Evolutionary conservation across 2,113 vertebrate species (phyloP).

Genomic region (Brachionichthys hirsutus): DNA sequence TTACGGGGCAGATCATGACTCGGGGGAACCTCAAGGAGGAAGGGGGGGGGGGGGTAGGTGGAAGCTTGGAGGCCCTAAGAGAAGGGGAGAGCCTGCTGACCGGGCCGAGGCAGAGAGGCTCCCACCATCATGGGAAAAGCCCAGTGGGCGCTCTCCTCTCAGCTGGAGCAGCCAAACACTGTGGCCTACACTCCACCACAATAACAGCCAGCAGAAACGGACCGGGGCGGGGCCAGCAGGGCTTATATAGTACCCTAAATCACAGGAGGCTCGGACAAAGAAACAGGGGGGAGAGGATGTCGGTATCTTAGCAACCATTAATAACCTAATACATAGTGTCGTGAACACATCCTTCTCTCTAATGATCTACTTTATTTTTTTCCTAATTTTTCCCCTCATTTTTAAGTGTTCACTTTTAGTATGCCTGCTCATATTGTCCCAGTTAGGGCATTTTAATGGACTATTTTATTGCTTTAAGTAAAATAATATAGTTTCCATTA

Average conservation of each 20-base stretch:
- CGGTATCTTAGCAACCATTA: conserved; percentile 75
- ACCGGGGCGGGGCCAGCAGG: conserved; percentile 56
- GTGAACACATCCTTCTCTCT: background rate
- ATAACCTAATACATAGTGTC: conserved; percentile 34
- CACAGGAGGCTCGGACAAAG: conserved; percentile 64
- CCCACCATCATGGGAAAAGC: conserved; percentile 71
- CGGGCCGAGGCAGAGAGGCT: conserved; percentile 45
- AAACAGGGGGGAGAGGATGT: conserved; percentile 62
- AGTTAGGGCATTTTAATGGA: conserved; percentile 38
- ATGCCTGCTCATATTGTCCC: conserved; percentile 19
- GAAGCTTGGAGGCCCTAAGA: conserved; percentile 37
- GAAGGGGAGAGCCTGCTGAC: conserved; percentile 63
- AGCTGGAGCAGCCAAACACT: conserved; percentile 66
- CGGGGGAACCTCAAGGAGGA: conserved; percentile 52
- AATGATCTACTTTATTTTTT: conserved; percentile 15
- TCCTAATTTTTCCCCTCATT: conserved; percentile 20
- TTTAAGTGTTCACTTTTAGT: conserved; percentile 1
- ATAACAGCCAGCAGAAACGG: conserved; percentile 53
- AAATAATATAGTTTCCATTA: conserved; percentile 34
- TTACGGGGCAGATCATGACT: conserved; percentile 72
- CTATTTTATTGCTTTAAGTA: conserved; percentile 36
- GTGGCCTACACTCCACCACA: conserved; percentile 60
- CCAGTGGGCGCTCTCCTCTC: conserved; percentile 60
- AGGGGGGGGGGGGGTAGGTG: background rate
- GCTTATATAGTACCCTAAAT: conserved; percentile 64